Conservation (phyloP, 92 coral and sea anemone species). For the Muricea muricata region DNA sequence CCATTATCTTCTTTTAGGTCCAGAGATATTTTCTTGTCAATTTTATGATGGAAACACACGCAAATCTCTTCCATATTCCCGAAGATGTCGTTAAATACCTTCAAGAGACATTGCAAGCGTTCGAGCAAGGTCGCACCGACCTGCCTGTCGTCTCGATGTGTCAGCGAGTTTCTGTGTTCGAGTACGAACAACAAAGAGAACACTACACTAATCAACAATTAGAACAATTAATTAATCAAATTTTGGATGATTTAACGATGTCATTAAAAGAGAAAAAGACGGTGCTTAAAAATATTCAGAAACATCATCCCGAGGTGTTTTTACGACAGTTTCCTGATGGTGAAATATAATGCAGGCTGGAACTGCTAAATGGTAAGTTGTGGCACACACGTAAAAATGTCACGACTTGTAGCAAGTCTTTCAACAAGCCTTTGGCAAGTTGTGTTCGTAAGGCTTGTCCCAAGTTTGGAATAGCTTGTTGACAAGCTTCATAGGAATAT, state of each 20-base stretch:
- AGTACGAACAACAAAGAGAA: conserved; percentile 71
- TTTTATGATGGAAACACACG: conserved; percentile 72
- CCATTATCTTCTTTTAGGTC: conserved; percentile 38
- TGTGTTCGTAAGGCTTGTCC: too few species aligned
- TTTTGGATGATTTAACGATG: conserved; percentile 75
- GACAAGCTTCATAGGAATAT: too few species aligned
- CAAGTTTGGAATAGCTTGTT: too few species aligned
- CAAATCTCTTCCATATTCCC: conserved; percentile 67
- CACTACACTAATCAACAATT: conserved; percentile 61
- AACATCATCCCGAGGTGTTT: conserved; percentile 78
- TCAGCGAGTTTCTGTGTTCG: conserved; percentile 63
- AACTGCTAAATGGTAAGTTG: background rate
- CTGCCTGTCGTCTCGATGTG: conserved; percentile 69
- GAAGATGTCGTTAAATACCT: conserved; percentile 61
- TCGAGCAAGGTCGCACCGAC: conserved; percentile 62
- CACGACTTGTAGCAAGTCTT: too few species aligned
- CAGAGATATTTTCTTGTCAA: conserved; percentile 61
- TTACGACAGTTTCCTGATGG: conserved; percentile 80
- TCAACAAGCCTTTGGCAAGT: background rate
- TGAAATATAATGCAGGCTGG: conserved; percentile 51
- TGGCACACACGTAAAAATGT: background rate
- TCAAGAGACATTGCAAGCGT: conserved; percentile 43
- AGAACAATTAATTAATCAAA: conserved; percentile 64
- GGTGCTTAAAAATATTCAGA: conserved; percentile 70
- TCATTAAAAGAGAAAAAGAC: conserved; percentile 79